A percentile compares a stretch with the other conserved stretches of the same genome.
These are phyloP conservation scores for Caradrina kadenii DNA, from an alignment of 2,888 invertebrate species.

Conservation along the genomic window DNA sequence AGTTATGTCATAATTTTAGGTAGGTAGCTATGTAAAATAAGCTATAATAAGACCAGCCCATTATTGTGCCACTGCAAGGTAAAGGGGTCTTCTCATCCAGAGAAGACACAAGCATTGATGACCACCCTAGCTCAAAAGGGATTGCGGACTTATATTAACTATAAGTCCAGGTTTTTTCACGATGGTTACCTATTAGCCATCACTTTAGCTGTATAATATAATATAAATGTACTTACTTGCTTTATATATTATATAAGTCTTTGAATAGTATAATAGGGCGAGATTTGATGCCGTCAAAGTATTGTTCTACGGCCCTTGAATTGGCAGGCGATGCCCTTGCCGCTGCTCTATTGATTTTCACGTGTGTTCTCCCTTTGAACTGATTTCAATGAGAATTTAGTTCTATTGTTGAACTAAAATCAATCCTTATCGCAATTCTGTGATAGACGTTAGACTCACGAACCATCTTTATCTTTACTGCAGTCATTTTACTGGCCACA, in stretches of 20 bases:
- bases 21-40: conserved; percentile 1
- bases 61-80: too few relatives aligned
- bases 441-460: neutral
- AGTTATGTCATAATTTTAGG: neutral
- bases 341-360: conserved; percentile 46
- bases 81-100: too few relatives aligned
- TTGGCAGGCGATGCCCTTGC: conserved; percentile 25
- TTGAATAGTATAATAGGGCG: conserved; percentile 23
- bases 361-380: conserved; percentile 34
- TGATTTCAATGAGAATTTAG: conserved; percentile 45
- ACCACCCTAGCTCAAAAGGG: too few relatives aligned
- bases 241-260: neutral
- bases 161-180: too few relatives aligned
- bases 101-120: too few relatives aligned
- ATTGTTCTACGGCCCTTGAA: conserved; percentile 51
- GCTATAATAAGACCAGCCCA: too few relatives aligned
- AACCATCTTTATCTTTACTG: neutral
- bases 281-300: conserved; percentile 38
- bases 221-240: conserved; percentile 8
- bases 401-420: conserved; percentile 29
- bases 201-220: too few relatives aligned
- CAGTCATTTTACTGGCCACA: neutral
- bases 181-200: too few relatives aligned
- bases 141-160: too few relatives aligned
- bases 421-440: conserved; percentile 18